Evolutionary conservation across 2,797 vertebrate species (phyloP).

Genomic region (Amblyopsis hoosieri): DNA sequence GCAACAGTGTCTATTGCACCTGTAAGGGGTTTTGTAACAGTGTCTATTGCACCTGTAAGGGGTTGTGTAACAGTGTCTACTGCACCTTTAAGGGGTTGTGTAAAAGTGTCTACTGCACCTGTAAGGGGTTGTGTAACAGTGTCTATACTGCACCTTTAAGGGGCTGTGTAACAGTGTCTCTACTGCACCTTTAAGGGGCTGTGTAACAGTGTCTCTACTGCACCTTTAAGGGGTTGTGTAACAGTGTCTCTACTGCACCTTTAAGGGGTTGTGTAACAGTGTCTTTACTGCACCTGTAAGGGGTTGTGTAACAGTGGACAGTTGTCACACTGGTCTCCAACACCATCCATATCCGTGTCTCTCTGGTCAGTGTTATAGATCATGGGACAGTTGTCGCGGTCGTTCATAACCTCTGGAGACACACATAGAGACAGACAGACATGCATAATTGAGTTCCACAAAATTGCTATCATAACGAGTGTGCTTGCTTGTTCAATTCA

Average conservation of each 20-base stretch:
- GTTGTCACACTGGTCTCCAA: slow-evolving; percentile 97
- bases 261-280: not conserved
- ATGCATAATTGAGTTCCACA: too few relatives aligned
- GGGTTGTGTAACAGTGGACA: slow-evolving; percentile 94
- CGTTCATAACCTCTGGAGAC: slow-evolving; percentile 87
- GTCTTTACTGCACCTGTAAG: slow-evolving; percentile 80
- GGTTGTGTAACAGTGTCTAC: slow-evolving; percentile 86
- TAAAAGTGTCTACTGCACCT: slow-evolving; percentile 68
- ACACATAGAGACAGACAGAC: not conserved
- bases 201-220: too few relatives aligned
- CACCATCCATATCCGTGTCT: slow-evolving; percentile 92
- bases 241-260: not conserved
- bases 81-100: slow-evolving; percentile 93
- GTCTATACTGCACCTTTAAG: slow-evolving; percentile 79
- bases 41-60: slow-evolving; percentile 84
- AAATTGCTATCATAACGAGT: too few relatives aligned
- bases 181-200: too few relatives aligned
- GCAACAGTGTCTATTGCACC: slow-evolving; percentile 64
- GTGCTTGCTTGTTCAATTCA: too few relatives aligned
- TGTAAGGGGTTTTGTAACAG: slow-evolving; percentile 92
- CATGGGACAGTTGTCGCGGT: slow-evolving; percentile 91
- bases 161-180: slow-evolving; percentile 75
- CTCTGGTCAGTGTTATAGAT: slow-evolving; percentile 95
- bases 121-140: not conserved
- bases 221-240: too few relatives aligned